These are phyloP conservation scores for Drosophila pseudoobscura DNA, from an alignment of 1,140 invertebrate genomes.

Conservation along the genomic window DNA sequence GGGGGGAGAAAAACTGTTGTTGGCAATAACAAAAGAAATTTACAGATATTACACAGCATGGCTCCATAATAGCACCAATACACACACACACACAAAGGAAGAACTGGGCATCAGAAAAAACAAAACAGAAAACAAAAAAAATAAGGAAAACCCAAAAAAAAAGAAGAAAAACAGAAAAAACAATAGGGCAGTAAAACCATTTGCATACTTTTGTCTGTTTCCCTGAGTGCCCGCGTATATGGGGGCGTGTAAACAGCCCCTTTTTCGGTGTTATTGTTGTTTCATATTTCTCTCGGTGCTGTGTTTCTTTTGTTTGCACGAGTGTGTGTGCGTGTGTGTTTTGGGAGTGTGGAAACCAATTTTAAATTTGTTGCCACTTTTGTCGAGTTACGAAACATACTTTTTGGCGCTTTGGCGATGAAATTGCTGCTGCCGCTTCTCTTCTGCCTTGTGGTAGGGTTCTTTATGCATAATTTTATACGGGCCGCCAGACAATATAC, in stretches of 20 bases:
- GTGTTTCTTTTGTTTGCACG: conserved; percentile 49
- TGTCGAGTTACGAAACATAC: conserved; percentile 59
- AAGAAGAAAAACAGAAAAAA: conserved; percentile 33
- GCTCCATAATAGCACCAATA: conserved; percentile 81
- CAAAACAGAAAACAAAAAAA: conserved; percentile 23
- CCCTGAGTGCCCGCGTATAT: conserved; percentile 38
- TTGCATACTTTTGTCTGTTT: conserved; percentile 62
- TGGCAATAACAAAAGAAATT: conserved; percentile 82
- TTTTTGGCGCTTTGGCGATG: conserved; percentile 50
- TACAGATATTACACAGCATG: conserved; percentile 82
- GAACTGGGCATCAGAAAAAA: conserved; percentile 20
- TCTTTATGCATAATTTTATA: conserved; percentile 68
- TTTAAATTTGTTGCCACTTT: conserved; percentile 80
- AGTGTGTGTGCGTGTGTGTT: conserved; percentile 26
- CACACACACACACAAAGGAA: conserved; percentile 32
- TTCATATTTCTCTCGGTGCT: conserved; percentile 67
- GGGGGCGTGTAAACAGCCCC: conserved; percentile 73
- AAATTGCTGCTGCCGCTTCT: conserved; percentile 14
- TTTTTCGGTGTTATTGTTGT: conserved; percentile 61
- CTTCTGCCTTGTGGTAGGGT: conserved; percentile 33
- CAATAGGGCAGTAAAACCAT: conserved; percentile 79
- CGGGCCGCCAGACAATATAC: conserved; percentile 59
- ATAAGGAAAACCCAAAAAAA: conserved; percentile 20
- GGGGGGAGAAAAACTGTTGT: conserved; percentile 65
- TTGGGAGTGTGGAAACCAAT: conserved; percentile 65